These are phyloP conservation scores for Chiloscyllium punctatum DNA, from an alignment of 2,797 vertebrate species.

Conservation along the genomic window DNA sequence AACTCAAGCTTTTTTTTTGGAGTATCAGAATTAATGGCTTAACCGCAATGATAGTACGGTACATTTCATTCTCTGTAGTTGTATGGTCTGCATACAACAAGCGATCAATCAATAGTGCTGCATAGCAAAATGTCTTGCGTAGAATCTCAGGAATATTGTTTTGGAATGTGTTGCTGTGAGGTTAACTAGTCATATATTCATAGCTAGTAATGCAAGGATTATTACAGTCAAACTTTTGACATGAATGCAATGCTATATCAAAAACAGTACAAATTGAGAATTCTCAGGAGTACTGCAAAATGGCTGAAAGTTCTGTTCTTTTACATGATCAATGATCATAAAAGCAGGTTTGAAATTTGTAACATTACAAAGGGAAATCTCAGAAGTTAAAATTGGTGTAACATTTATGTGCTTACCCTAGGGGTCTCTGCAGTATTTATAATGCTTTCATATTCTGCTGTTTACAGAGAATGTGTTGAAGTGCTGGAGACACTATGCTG, in stretches of 20 bases:
- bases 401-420: neutral
- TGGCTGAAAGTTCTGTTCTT: neutral
- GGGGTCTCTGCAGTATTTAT: conserved; percentile 29
- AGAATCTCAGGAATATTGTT: neutral
- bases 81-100: neutral
- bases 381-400: conserved; percentile 18
- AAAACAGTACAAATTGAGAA: neutral
- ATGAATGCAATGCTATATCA: neutral
- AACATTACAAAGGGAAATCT: neutral
- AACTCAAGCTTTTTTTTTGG: neutral
- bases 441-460: neutral
- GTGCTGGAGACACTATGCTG: neutral
- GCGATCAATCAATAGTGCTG: neutral
- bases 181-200: neutral
- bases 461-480: neutral
- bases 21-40: neutral
- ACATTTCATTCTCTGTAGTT: neutral
- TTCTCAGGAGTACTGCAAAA: neutral
- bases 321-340: neutral
- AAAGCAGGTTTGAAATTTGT: neutral
- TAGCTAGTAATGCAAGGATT: neutral
- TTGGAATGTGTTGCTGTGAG: neutral
- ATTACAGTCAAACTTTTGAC: neutral
- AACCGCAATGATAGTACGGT: neutral
- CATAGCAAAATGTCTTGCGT: neutral